phyloP scores from a whole-genome alignment of 2,113 vertebrate genomes.

The Phodopus roborovskii region DNA sequence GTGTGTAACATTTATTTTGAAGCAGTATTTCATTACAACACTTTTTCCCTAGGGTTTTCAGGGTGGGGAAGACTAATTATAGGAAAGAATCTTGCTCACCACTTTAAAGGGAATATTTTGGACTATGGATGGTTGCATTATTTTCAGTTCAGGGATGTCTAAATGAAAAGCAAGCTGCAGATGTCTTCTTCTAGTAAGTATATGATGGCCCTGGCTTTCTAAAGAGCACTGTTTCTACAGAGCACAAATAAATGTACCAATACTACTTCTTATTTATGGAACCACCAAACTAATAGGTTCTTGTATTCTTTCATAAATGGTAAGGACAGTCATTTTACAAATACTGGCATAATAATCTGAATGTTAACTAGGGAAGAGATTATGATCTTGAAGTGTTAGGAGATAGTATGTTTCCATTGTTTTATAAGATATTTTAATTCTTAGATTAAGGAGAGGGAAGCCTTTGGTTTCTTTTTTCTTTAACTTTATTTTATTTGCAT shows the following conservation, averaged over 20 bases:
- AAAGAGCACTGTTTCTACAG: background rate
- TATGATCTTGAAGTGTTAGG: constrained; percentile 35
- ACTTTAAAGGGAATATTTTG: constrained; percentile 51
- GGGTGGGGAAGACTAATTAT: background rate
- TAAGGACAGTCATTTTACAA: constrained; percentile 44
- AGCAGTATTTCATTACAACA: constrained; percentile 31
- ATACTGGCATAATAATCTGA: constrained; percentile 29
- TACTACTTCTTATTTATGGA: background rate
- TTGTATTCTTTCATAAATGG: background rate
- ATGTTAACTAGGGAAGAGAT: constrained; percentile 14
- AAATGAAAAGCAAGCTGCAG: background rate
- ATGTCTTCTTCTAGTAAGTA: background rate
- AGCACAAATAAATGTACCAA: background rate
- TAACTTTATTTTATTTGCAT: too few relatives aligned
- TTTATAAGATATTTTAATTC: constrained; percentile 46
- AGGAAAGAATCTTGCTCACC: constrained; percentile 34
- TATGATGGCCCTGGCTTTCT: constrained; percentile 19
- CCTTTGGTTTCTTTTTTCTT: constrained; percentile 28
- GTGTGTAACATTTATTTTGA: constrained; percentile 46
- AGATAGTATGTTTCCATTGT: constrained; percentile 40
- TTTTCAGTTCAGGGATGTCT: constrained; percentile 36
- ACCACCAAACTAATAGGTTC: background rate
- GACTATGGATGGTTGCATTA: constrained; percentile 4
- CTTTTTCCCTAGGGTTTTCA: background rate
- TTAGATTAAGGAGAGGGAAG: constrained; percentile 14